Evolutionary conservation across 2,113 vertebrate genomes (phyloP).

Genomic region (Ahaetulla prasina): DNA sequence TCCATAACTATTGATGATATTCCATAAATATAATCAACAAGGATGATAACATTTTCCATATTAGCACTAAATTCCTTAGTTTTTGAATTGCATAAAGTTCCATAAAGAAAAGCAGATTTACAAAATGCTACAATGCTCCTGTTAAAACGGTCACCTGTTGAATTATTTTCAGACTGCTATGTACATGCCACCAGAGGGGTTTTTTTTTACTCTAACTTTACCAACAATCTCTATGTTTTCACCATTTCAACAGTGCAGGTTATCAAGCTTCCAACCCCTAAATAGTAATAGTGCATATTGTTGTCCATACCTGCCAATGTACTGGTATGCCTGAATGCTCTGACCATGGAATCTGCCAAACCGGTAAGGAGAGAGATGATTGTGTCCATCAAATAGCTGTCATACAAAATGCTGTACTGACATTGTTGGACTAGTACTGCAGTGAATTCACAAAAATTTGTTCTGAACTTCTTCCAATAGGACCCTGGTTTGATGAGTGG

Average conservation of each 20-base stretch:
- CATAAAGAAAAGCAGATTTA: not conserved
- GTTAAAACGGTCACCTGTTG: not conserved
- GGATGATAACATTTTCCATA: not conserved
- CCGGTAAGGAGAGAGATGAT: constrained; percentile 83
- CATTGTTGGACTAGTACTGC: constrained; percentile 81
- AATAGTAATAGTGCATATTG: not conserved
- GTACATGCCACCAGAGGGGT: not conserved
- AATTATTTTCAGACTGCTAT: not conserved
- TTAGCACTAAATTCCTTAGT: not conserved
- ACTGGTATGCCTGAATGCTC: constrained; percentile 90
- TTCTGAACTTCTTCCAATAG: constrained; percentile 84
- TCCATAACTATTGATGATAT: too few relatives aligned
- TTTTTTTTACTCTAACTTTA: not conserved
- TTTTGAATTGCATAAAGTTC: not conserved
- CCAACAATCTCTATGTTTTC: not conserved
- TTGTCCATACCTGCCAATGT: constrained; percentile 82
- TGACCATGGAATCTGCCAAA: constrained; percentile 79
- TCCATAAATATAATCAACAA: too few relatives aligned
- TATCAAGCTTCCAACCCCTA: not conserved
- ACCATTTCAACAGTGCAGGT: not conserved
- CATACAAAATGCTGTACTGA: constrained; percentile 81
- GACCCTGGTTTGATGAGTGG: constrained; percentile 79
- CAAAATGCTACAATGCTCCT: not conserved
- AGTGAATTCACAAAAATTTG: constrained; percentile 87
- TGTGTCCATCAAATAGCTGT: constrained; percentile 82